phyloP scores from a whole-genome alignment of 2,797 vertebrate genomes.

The Acanthopagrus latus region DNA sequence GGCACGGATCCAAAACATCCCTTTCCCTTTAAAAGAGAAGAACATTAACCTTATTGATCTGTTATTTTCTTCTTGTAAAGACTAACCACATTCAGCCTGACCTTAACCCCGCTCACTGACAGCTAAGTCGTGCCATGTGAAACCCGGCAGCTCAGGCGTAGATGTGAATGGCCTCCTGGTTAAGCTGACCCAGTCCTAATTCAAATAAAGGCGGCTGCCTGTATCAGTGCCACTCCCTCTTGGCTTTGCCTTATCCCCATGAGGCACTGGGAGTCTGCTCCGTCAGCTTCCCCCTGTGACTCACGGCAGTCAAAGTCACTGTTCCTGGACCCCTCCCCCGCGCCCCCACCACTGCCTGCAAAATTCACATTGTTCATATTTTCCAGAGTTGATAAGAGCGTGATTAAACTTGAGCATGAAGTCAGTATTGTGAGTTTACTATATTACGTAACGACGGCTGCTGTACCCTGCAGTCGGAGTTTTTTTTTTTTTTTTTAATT shows the following conservation, averaged over 20 bases:
- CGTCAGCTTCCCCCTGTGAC: conserved; percentile 63
- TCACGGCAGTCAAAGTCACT: conserved; percentile 55
- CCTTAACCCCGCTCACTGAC: conserved; percentile 28
- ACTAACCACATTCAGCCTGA: conserved; percentile 15
- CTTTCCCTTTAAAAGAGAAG: background rate
- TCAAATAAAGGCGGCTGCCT: conserved; percentile 80
- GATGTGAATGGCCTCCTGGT: conserved; percentile 69
- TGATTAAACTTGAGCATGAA: conserved; percentile 29
- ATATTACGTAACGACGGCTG: background rate
- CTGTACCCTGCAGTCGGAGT: background rate
- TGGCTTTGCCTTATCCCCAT: conserved; percentile 63
- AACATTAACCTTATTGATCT: conserved; percentile 37
- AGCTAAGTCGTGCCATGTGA: conserved; percentile 47
- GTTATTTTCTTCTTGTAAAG: conserved; percentile 19
- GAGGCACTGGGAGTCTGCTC: conserved; percentile 50
- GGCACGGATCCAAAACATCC: conserved; percentile 20
- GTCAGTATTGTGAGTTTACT: conserved; percentile 9
- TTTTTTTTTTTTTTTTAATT: background rate
- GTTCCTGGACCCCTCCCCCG: conserved; percentile 32
- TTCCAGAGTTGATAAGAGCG: conserved; percentile 28
- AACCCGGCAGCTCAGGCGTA: conserved; percentile 34
- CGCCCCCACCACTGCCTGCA: conserved; percentile 9
- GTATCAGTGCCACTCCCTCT: conserved; percentile 75
- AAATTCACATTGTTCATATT: conserved; percentile 55
- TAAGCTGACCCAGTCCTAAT: conserved; percentile 68